Base-by-base conservation (phyloP, 2,113 vertebrate genomes). In the Piprites chloris region DNA sequence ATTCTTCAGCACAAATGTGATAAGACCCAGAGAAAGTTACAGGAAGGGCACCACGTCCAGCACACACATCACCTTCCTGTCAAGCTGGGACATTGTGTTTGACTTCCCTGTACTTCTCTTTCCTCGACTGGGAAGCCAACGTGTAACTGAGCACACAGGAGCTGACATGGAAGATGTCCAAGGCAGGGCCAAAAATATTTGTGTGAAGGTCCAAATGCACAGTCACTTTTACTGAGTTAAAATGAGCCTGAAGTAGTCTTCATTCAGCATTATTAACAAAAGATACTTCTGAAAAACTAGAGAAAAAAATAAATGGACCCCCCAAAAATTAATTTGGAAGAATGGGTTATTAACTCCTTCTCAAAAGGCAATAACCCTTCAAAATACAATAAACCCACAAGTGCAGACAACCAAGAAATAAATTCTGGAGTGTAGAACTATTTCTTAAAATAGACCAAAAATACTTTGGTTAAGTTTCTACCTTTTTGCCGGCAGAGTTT, bases 111-210 rank as follows among this genome's bases (percentile, higher is more conserved):
- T 2, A 35, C 26, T 87, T 80, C 61, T 41, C 67, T n/a, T 32
- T 24, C 58, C n/a, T 37, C 30, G 46, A 0, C 3, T 3, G 18
- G 20, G n/a, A 53, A 33, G 24, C 9, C 78, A 69, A 26, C 0
- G 0, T 4, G 20, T 2, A 20, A 42, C 2, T 50, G 72, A 76
- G 35, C 37, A 61, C 22, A 32, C 0, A 20, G 15, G 65, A 56
- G 14, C 0, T 56, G 63, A 61, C 77, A 73, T 17, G 14, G 30
- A 18, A 27, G 35, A 27, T 26, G 20, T 12, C 66, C 5, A 20
- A 35, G 9, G 9, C 0, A 52, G 16, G 39, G 52, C 24, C 33
- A 90, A 78, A 50, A 32, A 10, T 11, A 41, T 7, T 44, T 65
- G 9, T 79, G 21, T 32, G 15, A 93, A 73, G 23, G n/a, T 18